Base-by-base conservation (phyloP, 2,888 invertebrate genomes). In the Spisula subtruncata region DNA sequence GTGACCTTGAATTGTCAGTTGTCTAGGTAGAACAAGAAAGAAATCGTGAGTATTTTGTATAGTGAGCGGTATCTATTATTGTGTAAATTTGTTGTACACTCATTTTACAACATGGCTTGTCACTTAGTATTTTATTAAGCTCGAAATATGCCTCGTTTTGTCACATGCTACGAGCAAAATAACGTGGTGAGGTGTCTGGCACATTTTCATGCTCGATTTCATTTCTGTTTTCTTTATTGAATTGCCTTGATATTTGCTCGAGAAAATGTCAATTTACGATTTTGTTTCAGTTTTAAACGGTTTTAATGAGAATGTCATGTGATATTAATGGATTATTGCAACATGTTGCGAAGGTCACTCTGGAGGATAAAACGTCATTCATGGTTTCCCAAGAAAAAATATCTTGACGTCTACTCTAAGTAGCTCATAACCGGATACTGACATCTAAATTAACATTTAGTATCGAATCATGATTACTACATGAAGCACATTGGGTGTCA, bases 1-100 rank as follows among this genome's bases (percentile, higher is more conserved):
- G 71, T 88, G 88, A 88, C 88, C 88, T 88, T 88, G 88, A 88
- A 75, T 85, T 20, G 20, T 25, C 41, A 71, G 51, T 12, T 48
- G 81, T 41, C 51, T 54, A 81, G 51, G 41, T 51, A 84, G 46
- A 83, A 51, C 84, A 12, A 71, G 29, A 48, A 14, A 25, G 25
- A 46, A 83, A 66, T 56, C 29, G 60, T 75, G 18, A 51, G 81
- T 81, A 18, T 25, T 4, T 16, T n/a, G 20, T 46, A 0, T 4
- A n/a, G 46, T 46, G 12, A 46, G n/a, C 35, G 18, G 14, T 16
- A 12, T 16, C 35, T 75, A 5, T 35, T 5, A 16, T 32, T 75
- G n/a, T 60, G 75, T 75, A 2, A 66, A 75, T 1, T 16, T 18
- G n/a, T 14, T 14, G 1, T 32, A 16, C 35, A 25, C 16, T 32